These are phyloP conservation scores for Enteromius argenteus DNA, from an alignment of 2,797 vertebrate genomes.

Conservation along the genomic window DNA sequence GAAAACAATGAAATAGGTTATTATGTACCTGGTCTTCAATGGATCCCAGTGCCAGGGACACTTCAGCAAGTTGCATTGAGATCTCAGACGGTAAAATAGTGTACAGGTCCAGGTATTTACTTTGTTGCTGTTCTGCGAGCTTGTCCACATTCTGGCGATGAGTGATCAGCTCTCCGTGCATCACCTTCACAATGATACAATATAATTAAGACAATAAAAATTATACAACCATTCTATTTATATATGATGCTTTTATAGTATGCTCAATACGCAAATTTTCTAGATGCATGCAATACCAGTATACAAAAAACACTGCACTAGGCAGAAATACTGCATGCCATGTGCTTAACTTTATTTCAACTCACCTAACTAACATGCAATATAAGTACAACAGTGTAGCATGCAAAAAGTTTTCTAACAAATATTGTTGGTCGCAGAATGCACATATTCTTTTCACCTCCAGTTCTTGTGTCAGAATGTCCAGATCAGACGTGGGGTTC, in stretches of 20 bases:
- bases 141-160: constrained; percentile 90
- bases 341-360: not conserved
- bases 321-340: not conserved
- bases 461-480: constrained; percentile 89
- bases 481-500: constrained; percentile 88
- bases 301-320: not conserved
- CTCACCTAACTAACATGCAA: not conserved
- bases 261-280: not conserved
- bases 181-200: constrained; percentile 68
- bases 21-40: constrained; percentile 90
- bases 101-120: constrained; percentile 91
- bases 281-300: not conserved
- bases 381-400: not conserved
- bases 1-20: not conserved
- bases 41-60: constrained; percentile 87
- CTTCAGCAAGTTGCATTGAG: constrained; percentile 93
- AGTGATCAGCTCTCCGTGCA: constrained; percentile 76
- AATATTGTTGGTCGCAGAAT: not conserved
- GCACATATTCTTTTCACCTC: constrained; percentile 76
- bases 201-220: constrained; percentile 76
- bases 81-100: constrained; percentile 92
- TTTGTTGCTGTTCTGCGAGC: constrained; percentile 91
- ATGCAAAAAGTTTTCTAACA: not conserved
- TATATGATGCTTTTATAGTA: not conserved
- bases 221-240: not conserved